A percentile compares a stretch with the other conserved stretches of the same genome.
phyloP scores from a whole-genome alignment of 2,113 vertebrate species.

The Sisor rabdophorus region DNA sequence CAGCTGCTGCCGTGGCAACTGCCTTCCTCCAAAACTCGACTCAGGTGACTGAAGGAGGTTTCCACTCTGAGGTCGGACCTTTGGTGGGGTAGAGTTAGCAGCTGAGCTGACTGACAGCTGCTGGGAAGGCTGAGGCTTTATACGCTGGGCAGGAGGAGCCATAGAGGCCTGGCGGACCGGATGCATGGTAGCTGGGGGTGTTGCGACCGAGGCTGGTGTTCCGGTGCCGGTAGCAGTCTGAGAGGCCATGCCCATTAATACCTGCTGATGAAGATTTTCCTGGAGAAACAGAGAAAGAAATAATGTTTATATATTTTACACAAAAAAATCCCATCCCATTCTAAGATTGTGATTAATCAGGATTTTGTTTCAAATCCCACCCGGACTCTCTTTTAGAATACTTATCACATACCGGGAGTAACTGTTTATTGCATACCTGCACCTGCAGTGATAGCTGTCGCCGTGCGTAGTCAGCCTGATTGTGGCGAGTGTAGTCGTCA shows the following conservation, averaged over 20 bases:
- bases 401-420: background rate
- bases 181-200: constrained; percentile 73
- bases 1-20: constrained; percentile 72
- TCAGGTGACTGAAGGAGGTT: constrained; percentile 87
- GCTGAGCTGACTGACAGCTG: constrained; percentile 68
- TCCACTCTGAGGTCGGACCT: constrained; percentile 83
- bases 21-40: constrained; percentile 69
- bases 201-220: constrained; percentile 70
- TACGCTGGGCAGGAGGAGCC: constrained; percentile 60
- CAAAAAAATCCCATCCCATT: too few relatives aligned
- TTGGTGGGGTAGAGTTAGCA: constrained; percentile 72
- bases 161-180: constrained; percentile 68
- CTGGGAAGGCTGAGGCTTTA: constrained; percentile 66
- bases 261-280: constrained; percentile 76
- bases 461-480: constrained; percentile 82
- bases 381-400: too few relatives aligned
- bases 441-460: constrained; percentile 89
- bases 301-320: background rate
- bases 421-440: constrained; percentile 59
- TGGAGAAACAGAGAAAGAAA: constrained; percentile 27
- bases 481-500: constrained; percentile 87
- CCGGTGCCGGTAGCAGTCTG: constrained; percentile 68
- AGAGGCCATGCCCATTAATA: constrained; percentile 66
- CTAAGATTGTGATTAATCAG: too few relatives aligned
- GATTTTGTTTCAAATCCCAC: too few relatives aligned